A percentile compares a stretch with the other conserved stretches of the same genome.
Evolutionary conservation across 2,113 vertebrate genomes (phyloP).

Genomic region (Hiodon tergisus): DNA sequence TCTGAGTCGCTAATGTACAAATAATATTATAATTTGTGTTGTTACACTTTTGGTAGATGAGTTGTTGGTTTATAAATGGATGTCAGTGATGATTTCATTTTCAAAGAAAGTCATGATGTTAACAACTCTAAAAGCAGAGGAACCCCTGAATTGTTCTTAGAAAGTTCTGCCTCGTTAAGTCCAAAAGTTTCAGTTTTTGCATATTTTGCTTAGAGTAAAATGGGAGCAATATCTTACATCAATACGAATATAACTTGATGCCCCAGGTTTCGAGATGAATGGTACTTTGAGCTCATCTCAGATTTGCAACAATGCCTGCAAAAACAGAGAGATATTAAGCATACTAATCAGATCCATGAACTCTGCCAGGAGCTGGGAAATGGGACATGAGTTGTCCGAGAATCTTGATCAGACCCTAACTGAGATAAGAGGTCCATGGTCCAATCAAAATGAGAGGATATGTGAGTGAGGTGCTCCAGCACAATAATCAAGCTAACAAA

Average conservation of each 20-base stretch:
- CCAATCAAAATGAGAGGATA: not conserved
- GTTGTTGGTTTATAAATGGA: too few relatives aligned
- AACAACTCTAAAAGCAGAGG: too few relatives aligned
- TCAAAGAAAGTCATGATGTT: too few relatives aligned
- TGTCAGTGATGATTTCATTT: too few relatives aligned
- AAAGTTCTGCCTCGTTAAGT: not conserved
- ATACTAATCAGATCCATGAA: not conserved
- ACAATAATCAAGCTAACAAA: too few relatives aligned
- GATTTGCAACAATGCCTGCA: not conserved
- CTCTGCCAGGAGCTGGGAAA: not conserved
- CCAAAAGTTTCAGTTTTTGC: not conserved
- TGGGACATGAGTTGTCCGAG: not conserved
- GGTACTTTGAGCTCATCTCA: not conserved
- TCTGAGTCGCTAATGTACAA: too few relatives aligned
- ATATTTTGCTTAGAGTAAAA: not conserved
- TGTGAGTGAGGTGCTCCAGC: not conserved
- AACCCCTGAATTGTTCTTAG: too few relatives aligned
- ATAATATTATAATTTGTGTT: too few relatives aligned
- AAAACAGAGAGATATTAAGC: not conserved
- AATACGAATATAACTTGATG: constrained; percentile 7
- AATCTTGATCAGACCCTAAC: not conserved
- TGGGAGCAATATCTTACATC: constrained; percentile 6
- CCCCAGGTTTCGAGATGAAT: constrained; percentile 5
- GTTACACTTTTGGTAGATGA: too few relatives aligned
- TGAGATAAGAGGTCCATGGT: not conserved